Evolutionary conservation across 1,140 invertebrate genomes (phyloP).

Genomic region (Dendrolimus kikuchii): DNA sequence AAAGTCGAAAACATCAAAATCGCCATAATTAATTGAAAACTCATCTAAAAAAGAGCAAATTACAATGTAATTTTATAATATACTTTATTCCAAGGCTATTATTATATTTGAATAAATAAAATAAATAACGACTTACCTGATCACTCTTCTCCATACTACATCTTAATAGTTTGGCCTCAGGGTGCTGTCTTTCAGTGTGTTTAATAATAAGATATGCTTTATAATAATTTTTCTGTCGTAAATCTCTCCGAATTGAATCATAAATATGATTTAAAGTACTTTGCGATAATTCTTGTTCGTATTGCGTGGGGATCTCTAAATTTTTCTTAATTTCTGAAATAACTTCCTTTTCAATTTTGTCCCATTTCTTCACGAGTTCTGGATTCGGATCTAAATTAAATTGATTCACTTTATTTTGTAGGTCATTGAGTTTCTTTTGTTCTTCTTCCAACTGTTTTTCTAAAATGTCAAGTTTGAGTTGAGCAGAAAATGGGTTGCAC

Average conservation of each 20-base stretch:
- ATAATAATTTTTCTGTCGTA: conserved; percentile 56
- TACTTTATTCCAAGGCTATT: too few species aligned
- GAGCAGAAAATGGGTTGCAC: conserved; percentile 81
- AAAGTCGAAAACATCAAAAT: too few species aligned
- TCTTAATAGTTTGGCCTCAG: conserved; percentile 59
- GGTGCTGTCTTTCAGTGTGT: conserved; percentile 60
- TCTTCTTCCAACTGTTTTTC: conserved; percentile 73
- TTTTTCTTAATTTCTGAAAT: conserved; percentile 50
- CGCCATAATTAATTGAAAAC: too few species aligned
- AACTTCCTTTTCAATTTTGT: conserved; percentile 55
- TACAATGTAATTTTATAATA: too few species aligned
- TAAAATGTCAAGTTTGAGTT: conserved; percentile 75
- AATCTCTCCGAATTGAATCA: conserved; percentile 47
- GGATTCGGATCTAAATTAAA: conserved; percentile 38
- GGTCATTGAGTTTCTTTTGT: conserved; percentile 72
- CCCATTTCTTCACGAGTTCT: conserved; percentile 56
- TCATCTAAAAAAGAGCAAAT: too few species aligned
- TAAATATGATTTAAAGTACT: conserved; percentile 57
- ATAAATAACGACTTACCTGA: conserved; percentile 44
- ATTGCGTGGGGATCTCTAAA: conserved; percentile 59
- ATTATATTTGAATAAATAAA: not conserved
- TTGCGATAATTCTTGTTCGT: conserved; percentile 60
- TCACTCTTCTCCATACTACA: conserved; percentile 66
- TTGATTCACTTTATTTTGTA: conserved; percentile 71
- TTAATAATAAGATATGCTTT: conserved; percentile 65